Evolutionary conservation across 2,113 vertebrate species (phyloP), one percentile per base, ranked within the genome.

Genomic region (Nothoprocta perdicaria): DNA sequence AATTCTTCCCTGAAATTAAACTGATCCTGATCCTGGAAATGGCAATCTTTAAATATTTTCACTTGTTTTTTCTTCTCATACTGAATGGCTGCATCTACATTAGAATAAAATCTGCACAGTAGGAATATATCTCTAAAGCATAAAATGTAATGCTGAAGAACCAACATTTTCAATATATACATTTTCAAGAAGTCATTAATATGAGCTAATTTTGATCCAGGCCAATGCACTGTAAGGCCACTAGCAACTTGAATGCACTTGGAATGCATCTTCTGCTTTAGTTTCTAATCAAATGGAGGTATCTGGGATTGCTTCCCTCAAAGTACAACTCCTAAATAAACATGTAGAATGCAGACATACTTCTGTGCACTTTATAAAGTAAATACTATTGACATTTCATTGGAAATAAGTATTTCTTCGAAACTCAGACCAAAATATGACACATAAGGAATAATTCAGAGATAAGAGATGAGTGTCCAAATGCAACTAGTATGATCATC

Each of bases 1-100:
- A 84, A 87, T 83, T 71, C 43, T 73, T 60, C 61, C 86, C 60
- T 92, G 86, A 94, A 84, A 83, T 89, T 66, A 82, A 86, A 84
- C 26, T 38, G 8, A 62, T 81, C 14, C 12, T 66, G 14, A 27
- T 72, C 6, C 77, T 88, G 74, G 53, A 45, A 80, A 69, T 24
- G 67, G 22, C 10, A 68, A 5, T 2, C 33, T 80, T 65, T 33
- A 6, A 57, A 23, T 46, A 73, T 84, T 76, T 80, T 93, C 8
- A 84, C 14, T 68, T 48, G 92, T 92, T 73, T 9, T 79, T 84
- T 50, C 18, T 76, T 41, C 29, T 63, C 5, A 1, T 33, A 48
- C 1, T 23, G 4, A 11, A 16, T 48, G 31, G 16, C 58, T 73
- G 5, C 24, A 8, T 24, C 29, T 43, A 13, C 8, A 3, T 40